phyloP scores from a whole-genome alignment of 2,888 invertebrate genomes.

The Apodemia hepburni region DNA sequence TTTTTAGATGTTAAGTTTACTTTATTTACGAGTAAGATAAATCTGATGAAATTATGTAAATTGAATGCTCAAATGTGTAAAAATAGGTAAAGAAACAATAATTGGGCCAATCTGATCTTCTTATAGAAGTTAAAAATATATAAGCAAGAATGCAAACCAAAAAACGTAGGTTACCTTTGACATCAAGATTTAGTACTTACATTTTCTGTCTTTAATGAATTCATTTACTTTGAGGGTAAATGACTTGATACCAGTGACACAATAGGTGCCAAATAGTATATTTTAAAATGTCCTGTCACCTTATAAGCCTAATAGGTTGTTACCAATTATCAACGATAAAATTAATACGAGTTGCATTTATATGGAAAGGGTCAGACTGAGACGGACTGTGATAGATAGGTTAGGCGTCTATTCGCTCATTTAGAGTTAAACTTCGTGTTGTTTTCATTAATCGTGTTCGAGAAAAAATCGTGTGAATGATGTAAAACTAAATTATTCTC shows the following conservation, averaged over 20 bases:
- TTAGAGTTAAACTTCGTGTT: conserved; percentile 67
- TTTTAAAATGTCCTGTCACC: conserved; percentile 50
- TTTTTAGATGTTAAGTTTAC: conserved; percentile 73
- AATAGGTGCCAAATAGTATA: conserved; percentile 77
- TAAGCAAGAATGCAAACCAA: conserved; percentile 66
- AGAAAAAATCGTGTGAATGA: conserved; percentile 52
- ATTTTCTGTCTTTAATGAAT: conserved; percentile 48
- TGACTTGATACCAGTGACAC: conserved; percentile 46
- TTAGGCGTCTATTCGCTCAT: conserved; percentile 73
- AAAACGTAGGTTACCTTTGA: conserved; percentile 76
- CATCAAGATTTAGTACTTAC: conserved; percentile 65
- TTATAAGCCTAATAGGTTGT: conserved; percentile 69
- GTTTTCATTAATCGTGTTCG: conserved; percentile 47
- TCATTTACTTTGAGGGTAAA: conserved; percentile 41
- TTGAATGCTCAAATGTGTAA: conserved; percentile 65
- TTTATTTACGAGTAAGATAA: conserved; percentile 70
- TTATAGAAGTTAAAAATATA: conserved; percentile 35
- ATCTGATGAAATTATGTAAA: conserved; percentile 59
- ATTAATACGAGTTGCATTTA: conserved; percentile 66
- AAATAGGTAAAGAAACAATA: conserved; percentile 38
- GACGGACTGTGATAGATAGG: conserved; percentile 79
- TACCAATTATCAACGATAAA: conserved; percentile 72
- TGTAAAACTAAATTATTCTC: conserved; percentile 36
- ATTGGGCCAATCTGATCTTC: conserved; percentile 27
- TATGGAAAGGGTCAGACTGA: conserved; percentile 77